phyloP scores from a whole-genome alignment of 1,140 invertebrate genomes.

The Planococcus citri region DNA sequence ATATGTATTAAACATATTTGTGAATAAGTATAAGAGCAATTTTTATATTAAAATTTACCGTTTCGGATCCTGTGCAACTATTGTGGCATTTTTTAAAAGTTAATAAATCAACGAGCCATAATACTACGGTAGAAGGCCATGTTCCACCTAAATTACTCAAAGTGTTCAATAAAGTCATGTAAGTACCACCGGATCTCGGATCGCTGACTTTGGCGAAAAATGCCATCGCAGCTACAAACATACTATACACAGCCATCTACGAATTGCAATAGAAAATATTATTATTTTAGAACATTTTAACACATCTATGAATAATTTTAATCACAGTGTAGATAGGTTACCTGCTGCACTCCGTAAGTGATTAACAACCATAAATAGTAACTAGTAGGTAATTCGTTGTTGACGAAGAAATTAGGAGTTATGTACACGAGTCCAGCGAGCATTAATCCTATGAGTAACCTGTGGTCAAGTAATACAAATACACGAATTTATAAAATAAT shows the following conservation, averaged over 20 bases:
- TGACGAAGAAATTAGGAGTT: slow-evolving; percentile 56
- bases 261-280: neutral
- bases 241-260: slow-evolving; percentile 42
- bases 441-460: slow-evolving; percentile 39
- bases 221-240: slow-evolving; percentile 71
- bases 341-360: slow-evolving; percentile 44
- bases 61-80: neutral
- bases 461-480: neutral
- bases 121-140: slow-evolving; percentile 84
- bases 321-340: neutral
- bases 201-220: slow-evolving; percentile 83
- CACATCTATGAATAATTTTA: neutral
- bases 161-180: slow-evolving; percentile 98
- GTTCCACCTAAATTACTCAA: slow-evolving; percentile 92
- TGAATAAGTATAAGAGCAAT: too few species aligned
- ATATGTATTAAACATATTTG: neutral
- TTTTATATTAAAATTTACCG: too few species aligned
- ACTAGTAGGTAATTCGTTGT: slow-evolving; percentile 54
- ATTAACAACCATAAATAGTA: slow-evolving; percentile 69
- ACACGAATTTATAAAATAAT: too few species aligned
- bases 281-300: neutral
- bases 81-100: slow-evolving; percentile 62
- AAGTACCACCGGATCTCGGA: slow-evolving; percentile 89
- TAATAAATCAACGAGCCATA: slow-evolving; percentile 84
- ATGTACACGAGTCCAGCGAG: slow-evolving; percentile 72